phyloP scores from a whole-genome alignment of 2,113 vertebrate genomes.

The Platysternon megacephalum region DNA sequence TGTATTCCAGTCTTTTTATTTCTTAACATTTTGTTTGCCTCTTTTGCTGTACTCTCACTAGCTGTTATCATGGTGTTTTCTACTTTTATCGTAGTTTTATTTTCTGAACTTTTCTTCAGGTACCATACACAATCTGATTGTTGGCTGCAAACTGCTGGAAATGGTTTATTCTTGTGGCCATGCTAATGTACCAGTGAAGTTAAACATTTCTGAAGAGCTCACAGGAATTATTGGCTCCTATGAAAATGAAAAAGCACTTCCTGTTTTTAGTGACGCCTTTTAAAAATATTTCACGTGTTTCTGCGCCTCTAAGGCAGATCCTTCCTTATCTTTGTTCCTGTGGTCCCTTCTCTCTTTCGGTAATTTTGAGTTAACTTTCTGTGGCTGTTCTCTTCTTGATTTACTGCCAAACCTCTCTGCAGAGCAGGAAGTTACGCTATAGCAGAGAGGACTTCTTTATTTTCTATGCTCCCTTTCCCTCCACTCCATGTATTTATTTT shows the following conservation, averaged over 20 bases:
- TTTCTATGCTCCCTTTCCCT: not conserved
- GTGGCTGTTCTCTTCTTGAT: not conserved
- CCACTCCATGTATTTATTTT: not conserved
- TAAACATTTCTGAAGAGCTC: not conserved
- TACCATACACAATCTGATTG: not conserved
- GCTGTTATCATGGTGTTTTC: not conserved
- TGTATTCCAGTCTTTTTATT: not conserved
- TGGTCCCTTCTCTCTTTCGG: rapidly evolving
- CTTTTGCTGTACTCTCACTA: not conserved
- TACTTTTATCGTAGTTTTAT: not conserved
- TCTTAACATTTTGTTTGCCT: not conserved
- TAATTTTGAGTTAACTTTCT: not conserved
- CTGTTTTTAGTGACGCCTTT: not conserved
- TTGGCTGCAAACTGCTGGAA: not conserved
- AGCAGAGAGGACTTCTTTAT: rapidly evolving
- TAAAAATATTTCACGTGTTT: not conserved
- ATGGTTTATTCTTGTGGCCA: not conserved
- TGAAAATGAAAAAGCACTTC: not conserved
- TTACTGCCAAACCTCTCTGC: not conserved
- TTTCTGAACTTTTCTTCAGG: not conserved
- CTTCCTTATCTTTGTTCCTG: not conserved
- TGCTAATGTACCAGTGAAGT: not conserved
- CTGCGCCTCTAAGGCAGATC: rapidly evolving
- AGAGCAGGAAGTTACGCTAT: not conserved
- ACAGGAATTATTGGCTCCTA: not conserved